Conservation (phyloP, 2,797 vertebrate genomes). For the Eulemur rubriventer region DNA sequence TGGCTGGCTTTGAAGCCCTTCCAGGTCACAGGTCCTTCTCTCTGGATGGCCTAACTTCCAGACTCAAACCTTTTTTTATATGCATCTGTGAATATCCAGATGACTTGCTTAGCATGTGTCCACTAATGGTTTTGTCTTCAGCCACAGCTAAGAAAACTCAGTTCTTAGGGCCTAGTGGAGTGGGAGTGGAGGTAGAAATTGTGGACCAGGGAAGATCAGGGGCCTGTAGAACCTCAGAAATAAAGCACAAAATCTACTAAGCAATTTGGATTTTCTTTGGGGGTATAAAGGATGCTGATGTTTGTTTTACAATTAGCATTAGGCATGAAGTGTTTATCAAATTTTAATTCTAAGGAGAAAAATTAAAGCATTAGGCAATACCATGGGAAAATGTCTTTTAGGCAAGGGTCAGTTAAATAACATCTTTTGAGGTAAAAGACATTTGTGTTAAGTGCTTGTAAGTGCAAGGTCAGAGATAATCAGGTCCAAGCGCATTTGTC, state of each 20-base stretch:
- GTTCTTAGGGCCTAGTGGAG: background rate
- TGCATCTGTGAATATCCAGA: background rate
- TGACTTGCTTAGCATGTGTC: slow-evolving; percentile 7
- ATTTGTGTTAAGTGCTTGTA: background rate
- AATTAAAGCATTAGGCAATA: background rate
- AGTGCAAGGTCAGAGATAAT: background rate
- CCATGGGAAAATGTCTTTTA: background rate
- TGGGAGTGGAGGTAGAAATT: background rate
- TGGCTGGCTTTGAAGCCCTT: background rate
- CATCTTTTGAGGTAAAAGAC: background rate
- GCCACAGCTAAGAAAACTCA: background rate
- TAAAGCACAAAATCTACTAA: background rate
- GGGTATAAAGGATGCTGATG: background rate
- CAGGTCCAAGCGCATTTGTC: background rate
- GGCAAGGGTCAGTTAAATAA: background rate
- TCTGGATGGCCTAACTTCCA: background rate
- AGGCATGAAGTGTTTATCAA: background rate
- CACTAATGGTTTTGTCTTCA: background rate
- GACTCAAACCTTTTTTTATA: background rate
- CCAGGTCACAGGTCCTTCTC: background rate
- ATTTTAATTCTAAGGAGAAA: slow-evolving; percentile 54
- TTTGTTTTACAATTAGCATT: background rate
- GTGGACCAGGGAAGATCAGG: background rate
- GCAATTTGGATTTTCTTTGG: slow-evolving; percentile 33
- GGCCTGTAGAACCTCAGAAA: background rate